These are phyloP conservation scores for Rhodeus uyekii DNA, from an alignment of 2,797 vertebrate genomes.

Conservation along the genomic window DNA sequence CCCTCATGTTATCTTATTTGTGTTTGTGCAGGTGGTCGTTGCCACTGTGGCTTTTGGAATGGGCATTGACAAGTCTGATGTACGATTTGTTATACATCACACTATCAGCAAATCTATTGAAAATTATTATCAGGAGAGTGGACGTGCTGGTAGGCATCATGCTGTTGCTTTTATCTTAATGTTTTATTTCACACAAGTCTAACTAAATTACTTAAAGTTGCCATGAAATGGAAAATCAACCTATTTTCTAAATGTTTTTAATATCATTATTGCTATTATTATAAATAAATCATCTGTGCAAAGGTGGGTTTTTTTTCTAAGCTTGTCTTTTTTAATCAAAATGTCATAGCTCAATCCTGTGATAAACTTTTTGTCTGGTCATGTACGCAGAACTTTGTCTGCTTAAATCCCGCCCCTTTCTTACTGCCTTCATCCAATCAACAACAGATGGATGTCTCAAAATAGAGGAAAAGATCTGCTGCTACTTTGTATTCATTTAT, in stretches of 20 bases:
- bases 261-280: background rate
- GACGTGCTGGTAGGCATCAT: conserved; percentile 86
- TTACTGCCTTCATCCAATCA: background rate
- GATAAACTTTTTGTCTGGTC: background rate
- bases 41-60: conserved; percentile 98
- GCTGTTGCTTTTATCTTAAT: background rate
- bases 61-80: conserved; percentile 96
- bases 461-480: background rate
- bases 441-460: background rate
- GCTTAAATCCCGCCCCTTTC: background rate
- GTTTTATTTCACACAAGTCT: background rate
- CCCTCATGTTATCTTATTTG: background rate
- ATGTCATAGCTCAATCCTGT: background rate
- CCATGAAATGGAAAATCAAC: background rate
- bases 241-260: background rate
- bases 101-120: conserved; percentile 98
- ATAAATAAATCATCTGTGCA: background rate
- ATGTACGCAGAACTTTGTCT: background rate
- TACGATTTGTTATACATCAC: conserved; percentile 95
- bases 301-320: background rate
- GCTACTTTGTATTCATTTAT: background rate
- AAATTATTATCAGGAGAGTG: conserved; percentile 99
- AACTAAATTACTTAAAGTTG: background rate
- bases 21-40: conserved; percentile 84
- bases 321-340: background rate